A percentile compares a stretch with the other conserved stretches of the same genome.
Evolutionary conservation across 2,888 invertebrate genomes (phyloP).

Genomic region (Sarcophaga subvicina): DNA sequence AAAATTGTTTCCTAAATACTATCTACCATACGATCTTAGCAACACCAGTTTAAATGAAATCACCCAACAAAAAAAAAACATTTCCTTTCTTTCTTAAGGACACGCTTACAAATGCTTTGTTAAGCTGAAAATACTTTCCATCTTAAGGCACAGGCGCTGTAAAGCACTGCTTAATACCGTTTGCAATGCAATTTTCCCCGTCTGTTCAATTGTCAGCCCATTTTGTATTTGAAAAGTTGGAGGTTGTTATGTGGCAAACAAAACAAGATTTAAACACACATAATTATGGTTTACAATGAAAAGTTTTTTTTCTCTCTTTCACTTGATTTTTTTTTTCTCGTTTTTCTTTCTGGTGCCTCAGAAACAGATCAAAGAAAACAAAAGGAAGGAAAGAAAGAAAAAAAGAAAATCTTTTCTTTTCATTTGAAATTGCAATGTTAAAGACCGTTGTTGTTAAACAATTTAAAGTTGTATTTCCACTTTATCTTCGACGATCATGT

Average conservation of each 20-base stretch:
- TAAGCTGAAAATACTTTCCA: constrained; percentile 3
- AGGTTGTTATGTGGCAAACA: constrained; percentile 27
- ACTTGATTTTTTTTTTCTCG: background rate
- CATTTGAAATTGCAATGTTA: constrained; percentile 49
- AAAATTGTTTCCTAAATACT: no score
- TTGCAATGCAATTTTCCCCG: background rate
- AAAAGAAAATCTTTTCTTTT: constrained; percentile 43
- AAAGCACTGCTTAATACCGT: constrained; percentile 8
- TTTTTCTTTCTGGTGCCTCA: background rate
- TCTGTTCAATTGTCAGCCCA: background rate
- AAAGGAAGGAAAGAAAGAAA: background rate
- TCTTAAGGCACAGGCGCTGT: background rate
- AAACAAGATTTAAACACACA: constrained; percentile 35
- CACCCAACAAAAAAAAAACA: background rate
- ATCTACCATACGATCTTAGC: no score
- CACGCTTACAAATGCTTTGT: background rate
- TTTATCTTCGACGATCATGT: constrained; percentile 52
- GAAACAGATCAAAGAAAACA: no score
- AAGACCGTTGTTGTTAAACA: constrained; percentile 57
- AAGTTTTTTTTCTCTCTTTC: constrained; percentile 22
- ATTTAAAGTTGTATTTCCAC: constrained; percentile 52
- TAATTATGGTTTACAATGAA: constrained; percentile 34
- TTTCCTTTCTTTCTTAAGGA: background rate
- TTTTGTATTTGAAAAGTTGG: constrained; percentile 3
- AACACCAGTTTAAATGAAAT: no score